These are phyloP conservation scores for Nomada lathburiana DNA, from an alignment of 2,888 invertebrate species.

Conservation along the genomic window DNA sequence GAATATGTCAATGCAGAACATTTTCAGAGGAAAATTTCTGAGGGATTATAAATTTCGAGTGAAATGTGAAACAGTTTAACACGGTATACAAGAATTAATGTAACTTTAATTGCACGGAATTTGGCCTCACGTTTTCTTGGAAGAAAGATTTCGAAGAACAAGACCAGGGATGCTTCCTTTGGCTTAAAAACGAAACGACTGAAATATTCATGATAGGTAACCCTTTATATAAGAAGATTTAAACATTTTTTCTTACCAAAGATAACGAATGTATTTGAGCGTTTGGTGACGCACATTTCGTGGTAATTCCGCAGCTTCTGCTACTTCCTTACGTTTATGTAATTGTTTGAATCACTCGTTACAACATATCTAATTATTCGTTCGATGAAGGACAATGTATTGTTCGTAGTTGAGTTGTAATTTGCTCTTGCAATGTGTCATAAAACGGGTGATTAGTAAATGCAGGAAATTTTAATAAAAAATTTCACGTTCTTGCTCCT, in stretches of 20 bases:
- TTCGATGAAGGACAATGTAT: too few species aligned
- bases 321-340: too few species aligned
- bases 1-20: too few species aligned
- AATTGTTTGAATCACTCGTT: too few species aligned
- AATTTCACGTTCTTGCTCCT: too few species aligned
- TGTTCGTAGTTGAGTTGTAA: too few species aligned
- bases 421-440: too few species aligned
- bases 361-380: too few species aligned
- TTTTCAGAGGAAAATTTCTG: not conserved
- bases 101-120: not conserved
- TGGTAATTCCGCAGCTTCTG: conserved; percentile 31
- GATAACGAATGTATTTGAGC: conserved; percentile 54
- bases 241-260: conserved; percentile 26
- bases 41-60: too few species aligned
- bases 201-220: not conserved
- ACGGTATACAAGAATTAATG: not conserved
- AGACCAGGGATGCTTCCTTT: conserved; percentile 23
- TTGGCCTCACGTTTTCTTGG: conserved; percentile 25
- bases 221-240: conserved; percentile 65
- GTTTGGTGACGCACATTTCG: conserved; percentile 60
- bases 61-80: not conserved
- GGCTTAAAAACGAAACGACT: conserved; percentile 31
- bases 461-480: too few species aligned
- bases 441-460: too few species aligned
- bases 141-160: not conserved